These are phyloP conservation scores for Nomia melanderi DNA, from an alignment of 1,140 invertebrate genomes.

Conservation along the genomic window DNA sequence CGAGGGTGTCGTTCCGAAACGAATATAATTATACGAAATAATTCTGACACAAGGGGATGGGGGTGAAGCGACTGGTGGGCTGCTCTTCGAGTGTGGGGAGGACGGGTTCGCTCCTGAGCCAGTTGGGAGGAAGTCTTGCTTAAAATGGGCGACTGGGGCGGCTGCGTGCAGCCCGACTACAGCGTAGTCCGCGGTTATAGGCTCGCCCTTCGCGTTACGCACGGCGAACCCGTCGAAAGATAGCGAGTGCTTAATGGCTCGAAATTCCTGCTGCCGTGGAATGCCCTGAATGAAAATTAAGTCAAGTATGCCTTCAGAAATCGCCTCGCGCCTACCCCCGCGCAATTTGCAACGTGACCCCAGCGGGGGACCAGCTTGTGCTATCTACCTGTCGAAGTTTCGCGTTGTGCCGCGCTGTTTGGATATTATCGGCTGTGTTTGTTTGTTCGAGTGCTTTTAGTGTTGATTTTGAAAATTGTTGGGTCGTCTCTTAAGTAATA, in stretches of 20 bases:
- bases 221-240: conserved; percentile 72
- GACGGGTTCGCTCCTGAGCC: conserved; percentile 30
- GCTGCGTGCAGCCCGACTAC: conserved; percentile 53
- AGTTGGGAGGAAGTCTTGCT: conserved; percentile 51
- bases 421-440: too few species aligned
- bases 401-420: too few species aligned
- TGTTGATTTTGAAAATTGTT: too few species aligned
- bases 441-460: too few species aligned
- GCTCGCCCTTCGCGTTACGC: conserved; percentile 64
- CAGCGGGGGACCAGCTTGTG: conserved; percentile 25
- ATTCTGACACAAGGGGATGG: conserved; percentile 75
- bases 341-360: not conserved
- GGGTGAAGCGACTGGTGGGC: conserved; percentile 24
- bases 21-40: conserved; percentile 82
- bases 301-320: conserved; percentile 69
- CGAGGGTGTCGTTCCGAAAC: conserved; percentile 80
- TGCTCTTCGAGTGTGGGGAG: conserved; percentile 1
- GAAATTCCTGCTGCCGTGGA: conserved; percentile 76
- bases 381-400: conserved; percentile 19
- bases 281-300: conserved; percentile 79
- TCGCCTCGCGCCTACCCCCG: conserved; percentile 16
- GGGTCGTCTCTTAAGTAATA: too few species aligned
- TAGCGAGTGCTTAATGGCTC: conserved; percentile 78
- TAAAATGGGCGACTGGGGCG: conserved; percentile 39
- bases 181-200: conserved; percentile 59